A percentile compares a stretch with the other conserved stretches of the same genome.
These are phyloP conservation scores for Platyrinchus mystaceus DNA, from an alignment of 2,797 vertebrate genomes.

Conservation along the genomic window DNA sequence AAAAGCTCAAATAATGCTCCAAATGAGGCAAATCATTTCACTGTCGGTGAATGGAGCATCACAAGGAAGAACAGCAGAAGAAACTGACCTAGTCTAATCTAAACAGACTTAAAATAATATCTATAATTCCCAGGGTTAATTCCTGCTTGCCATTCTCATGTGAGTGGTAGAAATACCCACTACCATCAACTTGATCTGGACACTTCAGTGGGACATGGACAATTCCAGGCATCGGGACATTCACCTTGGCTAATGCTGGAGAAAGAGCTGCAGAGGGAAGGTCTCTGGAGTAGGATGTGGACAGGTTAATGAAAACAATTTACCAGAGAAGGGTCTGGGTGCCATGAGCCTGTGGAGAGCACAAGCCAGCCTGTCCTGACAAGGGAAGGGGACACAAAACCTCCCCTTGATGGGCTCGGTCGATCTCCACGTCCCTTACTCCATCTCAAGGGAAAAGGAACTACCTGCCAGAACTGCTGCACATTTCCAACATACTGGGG, in stretches of 20 bases:
- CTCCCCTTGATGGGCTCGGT: background rate
- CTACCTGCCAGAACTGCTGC: background rate
- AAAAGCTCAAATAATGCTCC: background rate
- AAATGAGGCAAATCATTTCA: background rate
- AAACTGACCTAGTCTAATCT: background rate
- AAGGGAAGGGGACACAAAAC: background rate
- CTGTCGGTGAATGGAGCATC: background rate
- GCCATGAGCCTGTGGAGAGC: background rate
- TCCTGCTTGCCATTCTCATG: background rate
- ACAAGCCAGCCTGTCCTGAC: background rate
- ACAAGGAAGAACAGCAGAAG: background rate
- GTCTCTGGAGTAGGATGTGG: background rate
- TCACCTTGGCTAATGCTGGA: background rate
- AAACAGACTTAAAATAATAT: background rate
- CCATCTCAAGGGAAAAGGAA: background rate
- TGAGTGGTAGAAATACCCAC: background rate
- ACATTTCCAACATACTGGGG: background rate
- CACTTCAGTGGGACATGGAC: background rate
- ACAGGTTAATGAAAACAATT: background rate
- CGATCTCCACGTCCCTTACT: background rate
- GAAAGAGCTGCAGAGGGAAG: background rate
- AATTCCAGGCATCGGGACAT: rapidly evolving
- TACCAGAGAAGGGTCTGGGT: rapidly evolving
- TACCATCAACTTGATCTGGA: background rate
- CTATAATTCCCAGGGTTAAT: background rate